These are phyloP conservation scores for Semotilus atromaculatus DNA, from an alignment of 2,797 vertebrate species.

Conservation along the genomic window DNA sequence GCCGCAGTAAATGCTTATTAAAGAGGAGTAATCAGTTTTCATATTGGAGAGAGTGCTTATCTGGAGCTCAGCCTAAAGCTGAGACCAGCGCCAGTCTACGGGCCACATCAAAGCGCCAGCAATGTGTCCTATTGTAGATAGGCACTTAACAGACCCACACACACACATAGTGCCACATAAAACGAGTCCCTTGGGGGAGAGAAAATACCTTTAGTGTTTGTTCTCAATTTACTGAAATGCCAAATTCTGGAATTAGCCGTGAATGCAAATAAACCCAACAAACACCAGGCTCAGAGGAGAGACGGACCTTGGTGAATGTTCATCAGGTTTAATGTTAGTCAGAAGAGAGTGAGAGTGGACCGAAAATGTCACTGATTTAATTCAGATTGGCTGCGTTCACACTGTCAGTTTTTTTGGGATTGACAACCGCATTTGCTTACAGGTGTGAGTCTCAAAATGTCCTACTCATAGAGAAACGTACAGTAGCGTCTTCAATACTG, in stretches of 20 bases:
- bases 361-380: slow-evolving; percentile 34
- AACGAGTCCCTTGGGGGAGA: slow-evolving; percentile 47
- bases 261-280: slow-evolving; percentile 42
- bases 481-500: background rate
- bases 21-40: slow-evolving; percentile 90
- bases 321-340: slow-evolving; percentile 29
- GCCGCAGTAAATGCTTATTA: slow-evolving; percentile 85
- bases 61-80: slow-evolving; percentile 73
- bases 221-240: slow-evolving; percentile 48
- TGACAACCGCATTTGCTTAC: background rate
- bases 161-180: slow-evolving; percentile 38
- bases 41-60: slow-evolving; percentile 86
- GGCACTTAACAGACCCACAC: slow-evolving; percentile 73
- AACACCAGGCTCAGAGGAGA: slow-evolving; percentile 5
- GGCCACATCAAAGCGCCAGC: slow-evolving; percentile 85
- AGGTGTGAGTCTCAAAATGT: background rate
- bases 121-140: slow-evolving; percentile 89
- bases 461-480: background rate
- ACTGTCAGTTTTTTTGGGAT: background rate
- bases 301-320: slow-evolving; percentile 7
- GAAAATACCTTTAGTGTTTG: slow-evolving; percentile 50
- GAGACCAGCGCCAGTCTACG: slow-evolving; percentile 67
- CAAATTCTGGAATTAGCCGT: slow-evolving; percentile 34
- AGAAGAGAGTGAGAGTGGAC: slow-evolving; percentile 25
- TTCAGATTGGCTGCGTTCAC: background rate